These are phyloP conservation scores for Platygyra sinensis DNA, from an alignment of 64 coral and sea anemone genomes.

Conservation along the genomic window DNA sequence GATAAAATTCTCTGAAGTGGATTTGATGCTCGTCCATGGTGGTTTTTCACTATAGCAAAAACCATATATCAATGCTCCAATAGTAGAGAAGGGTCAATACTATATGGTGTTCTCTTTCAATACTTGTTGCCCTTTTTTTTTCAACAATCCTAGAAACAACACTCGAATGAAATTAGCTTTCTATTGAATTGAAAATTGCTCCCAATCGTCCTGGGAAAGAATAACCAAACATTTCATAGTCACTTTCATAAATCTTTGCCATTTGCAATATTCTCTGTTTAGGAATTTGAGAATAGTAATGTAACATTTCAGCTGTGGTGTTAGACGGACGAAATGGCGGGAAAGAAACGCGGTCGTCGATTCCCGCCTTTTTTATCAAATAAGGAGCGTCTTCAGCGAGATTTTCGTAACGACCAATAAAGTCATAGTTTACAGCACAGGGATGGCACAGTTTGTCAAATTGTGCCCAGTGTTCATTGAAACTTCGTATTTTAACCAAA, in stretches of 20 bases:
- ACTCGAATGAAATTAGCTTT: neutral
- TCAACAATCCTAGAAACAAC: too few species aligned
- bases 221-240: constrained; percentile 32
- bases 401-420: constrained; percentile 42
- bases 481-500: neutral
- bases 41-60: too few species aligned
- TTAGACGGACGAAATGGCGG: constrained; percentile 13
- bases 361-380: constrained; percentile 45
- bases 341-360: constrained; percentile 46
- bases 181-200: neutral
- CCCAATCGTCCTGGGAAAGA: neutral
- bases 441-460: constrained; percentile 40
- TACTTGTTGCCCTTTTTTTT: too few species aligned
- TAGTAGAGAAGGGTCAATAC: too few species aligned
- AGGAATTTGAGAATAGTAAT: constrained; percentile 40
- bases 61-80: too few species aligned
- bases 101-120: too few species aligned
- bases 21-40: too few species aligned
- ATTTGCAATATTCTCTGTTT: neutral
- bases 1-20: too few species aligned
- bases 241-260: constrained; percentile 17
- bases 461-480: constrained; percentile 36
- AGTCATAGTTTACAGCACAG: constrained; percentile 39
- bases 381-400: constrained; percentile 35
- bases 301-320: constrained; percentile 16